Percentiles rank a stretch among this genome's conserved stretches.
These are phyloP conservation scores for Habrosyne pyritoides DNA, from an alignment of 2,888 invertebrate species.

Conservation along the genomic window DNA sequence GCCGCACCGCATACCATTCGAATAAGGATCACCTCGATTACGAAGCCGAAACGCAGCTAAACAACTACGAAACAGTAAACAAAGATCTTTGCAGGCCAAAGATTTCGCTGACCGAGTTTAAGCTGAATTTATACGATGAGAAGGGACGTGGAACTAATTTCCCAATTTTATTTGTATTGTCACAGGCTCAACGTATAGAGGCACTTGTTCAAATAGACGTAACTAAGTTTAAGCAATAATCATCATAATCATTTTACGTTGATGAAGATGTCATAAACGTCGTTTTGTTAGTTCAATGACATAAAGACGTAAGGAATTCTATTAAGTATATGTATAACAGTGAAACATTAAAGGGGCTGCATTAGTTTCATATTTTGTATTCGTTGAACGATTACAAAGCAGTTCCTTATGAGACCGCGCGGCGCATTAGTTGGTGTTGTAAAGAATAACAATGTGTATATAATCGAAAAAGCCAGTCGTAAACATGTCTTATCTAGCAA, in stretches of 20 bases:
- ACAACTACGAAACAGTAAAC: constrained; percentile 65
- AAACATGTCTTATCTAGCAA: constrained; percentile 28
- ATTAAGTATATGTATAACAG: constrained; percentile 8
- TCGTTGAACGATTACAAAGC: constrained; percentile 45
- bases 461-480: constrained; percentile 41
- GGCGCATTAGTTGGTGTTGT: constrained; percentile 44
- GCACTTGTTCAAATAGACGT: constrained; percentile 63
- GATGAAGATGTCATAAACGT: constrained; percentile 13
- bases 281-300: constrained; percentile 9
- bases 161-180: constrained; percentile 27
- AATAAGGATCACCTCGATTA: constrained; percentile 77
- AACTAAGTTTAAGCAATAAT: constrained; percentile 26
- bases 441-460: constrained; percentile 46
- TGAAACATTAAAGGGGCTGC: constrained; percentile 30
- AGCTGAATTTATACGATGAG: constrained; percentile 32
- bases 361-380: constrained; percentile 46
- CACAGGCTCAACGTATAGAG: constrained; percentile 11
- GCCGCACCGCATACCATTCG: constrained; percentile 69
- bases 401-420: constrained; percentile 54
- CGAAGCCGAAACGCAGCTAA: constrained; percentile 63
- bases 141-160: constrained; percentile 37
- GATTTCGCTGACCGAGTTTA: constrained; percentile 51
- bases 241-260: constrained; percentile 26
- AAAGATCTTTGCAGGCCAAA: constrained; percentile 53
- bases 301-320: constrained; percentile 4